phyloP scores from a whole-genome alignment of 2,888 invertebrate species.

The Plebejus anna region DNA sequence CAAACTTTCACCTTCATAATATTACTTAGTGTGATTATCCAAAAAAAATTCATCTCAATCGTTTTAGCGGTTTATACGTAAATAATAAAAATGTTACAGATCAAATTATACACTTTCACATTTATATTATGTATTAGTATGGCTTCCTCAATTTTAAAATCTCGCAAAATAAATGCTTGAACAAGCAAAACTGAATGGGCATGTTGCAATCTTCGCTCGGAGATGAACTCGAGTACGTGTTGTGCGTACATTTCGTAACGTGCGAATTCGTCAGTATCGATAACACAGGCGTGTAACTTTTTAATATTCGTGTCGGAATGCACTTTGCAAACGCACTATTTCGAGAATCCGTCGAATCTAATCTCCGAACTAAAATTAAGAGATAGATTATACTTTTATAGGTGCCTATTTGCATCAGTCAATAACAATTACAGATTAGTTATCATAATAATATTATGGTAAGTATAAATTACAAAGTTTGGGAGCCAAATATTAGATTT shows the following conservation, averaged over 20 bases:
- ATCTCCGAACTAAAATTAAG: neutral
- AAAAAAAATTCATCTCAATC: too few relatives aligned
- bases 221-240: slow-evolving; percentile 19
- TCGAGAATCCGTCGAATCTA: neutral
- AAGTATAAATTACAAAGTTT: neutral
- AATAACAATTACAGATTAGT: neutral
- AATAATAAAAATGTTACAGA: too few relatives aligned
- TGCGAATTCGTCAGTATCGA: slow-evolving; percentile 17
- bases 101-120: too few relatives aligned
- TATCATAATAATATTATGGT: too few relatives aligned
- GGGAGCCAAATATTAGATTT: neutral
- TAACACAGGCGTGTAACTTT: slow-evolving; percentile 11
- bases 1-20: too few relatives aligned
- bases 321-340: slow-evolving; percentile 5
- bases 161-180: slow-evolving; percentile 11
- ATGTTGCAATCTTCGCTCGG: neutral
- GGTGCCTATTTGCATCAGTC: neutral
- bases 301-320: slow-evolving; percentile 22
- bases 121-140: neutral
- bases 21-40: too few relatives aligned
- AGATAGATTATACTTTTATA: neutral
- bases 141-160: neutral
- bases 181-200: slow-evolving; percentile 7
- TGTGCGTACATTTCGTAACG: slow-evolving; percentile 20
- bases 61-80: too few relatives aligned